Evolutionary conservation across 2,888 invertebrate genomes (phyloP).

Genomic region (Antheraea assamensis): DNA sequence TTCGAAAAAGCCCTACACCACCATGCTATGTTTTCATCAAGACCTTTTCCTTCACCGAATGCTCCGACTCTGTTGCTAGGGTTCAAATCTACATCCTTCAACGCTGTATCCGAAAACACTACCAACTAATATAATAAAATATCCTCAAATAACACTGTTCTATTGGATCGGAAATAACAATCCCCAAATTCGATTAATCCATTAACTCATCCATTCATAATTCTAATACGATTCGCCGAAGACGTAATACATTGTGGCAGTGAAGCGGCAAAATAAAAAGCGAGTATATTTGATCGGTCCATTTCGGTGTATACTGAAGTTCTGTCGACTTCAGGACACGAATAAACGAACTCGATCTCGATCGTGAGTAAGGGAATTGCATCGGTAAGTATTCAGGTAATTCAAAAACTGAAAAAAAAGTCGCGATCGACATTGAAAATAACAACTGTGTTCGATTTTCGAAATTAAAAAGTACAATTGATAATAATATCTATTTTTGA

Average conservation of each 20-base stretch:
- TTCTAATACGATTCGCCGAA: constrained; percentile 51
- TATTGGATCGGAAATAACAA: constrained; percentile 21
- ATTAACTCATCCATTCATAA: constrained; percentile 48
- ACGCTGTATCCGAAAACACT: too few relatives aligned
- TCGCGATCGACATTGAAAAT: constrained; percentile 8
- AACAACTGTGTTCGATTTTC: neutral
- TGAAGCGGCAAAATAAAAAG: constrained; percentile 54
- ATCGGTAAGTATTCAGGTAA: constrained; percentile 30
- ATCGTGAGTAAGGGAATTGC: constrained; percentile 51
- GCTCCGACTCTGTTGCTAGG: too few relatives aligned
- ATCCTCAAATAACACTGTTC: constrained; percentile 1
- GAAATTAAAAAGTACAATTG: neutral
- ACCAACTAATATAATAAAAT: neutral
- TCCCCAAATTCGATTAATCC: constrained; percentile 44
- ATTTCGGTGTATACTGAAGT: constrained; percentile 47
- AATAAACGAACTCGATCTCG: constrained; percentile 64
- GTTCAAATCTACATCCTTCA: too few relatives aligned
- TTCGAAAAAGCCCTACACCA: too few relatives aligned
- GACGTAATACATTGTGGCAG: constrained; percentile 52
- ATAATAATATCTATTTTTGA: too few relatives aligned
- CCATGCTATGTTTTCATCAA: too few relatives aligned
- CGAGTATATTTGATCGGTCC: constrained; percentile 55
- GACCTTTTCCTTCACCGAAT: too few relatives aligned
- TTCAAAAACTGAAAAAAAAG: constrained; percentile 9
- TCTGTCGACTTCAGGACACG: constrained; percentile 45